Evolutionary conservation across 2,888 invertebrate genomes (phyloP).

Genomic region (Cerceris ruficornis): DNA sequence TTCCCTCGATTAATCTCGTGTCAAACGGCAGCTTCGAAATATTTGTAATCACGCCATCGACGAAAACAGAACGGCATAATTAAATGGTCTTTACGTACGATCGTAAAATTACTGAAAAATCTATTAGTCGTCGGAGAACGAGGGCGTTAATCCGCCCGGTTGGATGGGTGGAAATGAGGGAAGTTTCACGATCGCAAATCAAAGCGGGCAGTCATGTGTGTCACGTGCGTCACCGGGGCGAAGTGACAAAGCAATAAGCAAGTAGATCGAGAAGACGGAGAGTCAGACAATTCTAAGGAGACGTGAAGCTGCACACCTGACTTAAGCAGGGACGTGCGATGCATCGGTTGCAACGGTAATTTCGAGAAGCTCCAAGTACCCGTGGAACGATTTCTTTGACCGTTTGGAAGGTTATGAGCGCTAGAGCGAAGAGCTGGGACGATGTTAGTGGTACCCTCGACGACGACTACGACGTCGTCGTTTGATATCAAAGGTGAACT

Average conservation of each 20-base stretch:
- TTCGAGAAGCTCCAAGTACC: slow-evolving; percentile 4
- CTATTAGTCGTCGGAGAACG: background rate
- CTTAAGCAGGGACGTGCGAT: background rate
- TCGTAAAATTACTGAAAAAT: no score
- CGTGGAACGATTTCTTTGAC: slow-evolving; percentile 35
- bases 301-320: background rate
- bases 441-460: background rate
- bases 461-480: background rate
- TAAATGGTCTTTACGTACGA: no score
- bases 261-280: slow-evolving; percentile 3
- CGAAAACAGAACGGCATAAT: no score
- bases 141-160: background rate
- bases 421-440: slow-evolving; percentile 9
- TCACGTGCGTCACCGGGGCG: background rate
- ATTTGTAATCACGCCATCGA: no score
- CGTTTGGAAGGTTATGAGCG: background rate
- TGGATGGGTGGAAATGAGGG: background rate
- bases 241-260: slow-evolving; percentile 22
- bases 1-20: no score
- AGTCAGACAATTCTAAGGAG: background rate
- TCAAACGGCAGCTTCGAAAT: no score
- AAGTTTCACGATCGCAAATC: slow-evolving; percentile 6
- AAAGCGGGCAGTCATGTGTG: slow-evolving; percentile 7
- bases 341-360: slow-evolving; percentile 11
- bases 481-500: slow-evolving; percentile 32